Evolutionary conservation across 1,140 invertebrate species (phyloP).

Genomic region (Ostrea denselamellosa): DNA sequence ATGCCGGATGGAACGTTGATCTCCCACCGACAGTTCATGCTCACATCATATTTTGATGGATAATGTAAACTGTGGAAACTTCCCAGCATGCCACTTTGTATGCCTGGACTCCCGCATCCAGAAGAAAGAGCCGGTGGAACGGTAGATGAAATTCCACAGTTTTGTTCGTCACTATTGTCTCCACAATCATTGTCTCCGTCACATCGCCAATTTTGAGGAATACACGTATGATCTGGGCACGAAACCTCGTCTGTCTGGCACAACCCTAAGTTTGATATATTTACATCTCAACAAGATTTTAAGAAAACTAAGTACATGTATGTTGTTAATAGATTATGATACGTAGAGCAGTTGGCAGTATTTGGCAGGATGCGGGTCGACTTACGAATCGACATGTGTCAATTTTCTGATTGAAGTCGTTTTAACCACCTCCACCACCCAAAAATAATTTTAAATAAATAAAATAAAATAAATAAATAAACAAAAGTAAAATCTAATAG

Average conservation of each 20-base stretch:
- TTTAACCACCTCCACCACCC: too few species aligned
- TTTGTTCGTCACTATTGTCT: constrained; percentile 78
- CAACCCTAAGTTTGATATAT: not conserved
- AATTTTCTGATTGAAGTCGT: too few species aligned
- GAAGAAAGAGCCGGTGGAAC: not conserved
- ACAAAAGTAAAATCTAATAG: too few species aligned
- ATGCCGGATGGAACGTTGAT: constrained; percentile 47
- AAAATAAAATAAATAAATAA: too few species aligned
- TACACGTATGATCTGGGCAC: constrained; percentile 47
- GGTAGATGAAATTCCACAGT: constrained; percentile 43
- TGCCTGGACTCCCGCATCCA: constrained; percentile 43
- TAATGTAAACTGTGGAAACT: constrained; percentile 46
- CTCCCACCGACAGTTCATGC: constrained; percentile 45
- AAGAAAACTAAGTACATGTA: too few species aligned
- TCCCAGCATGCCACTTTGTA: constrained; percentile 40
- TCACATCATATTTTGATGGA: constrained; percentile 36
- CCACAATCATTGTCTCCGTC: constrained; percentile 68
- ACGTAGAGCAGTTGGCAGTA: too few species aligned
- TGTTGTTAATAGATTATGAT: too few species aligned
- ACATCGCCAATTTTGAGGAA: constrained; percentile 60
- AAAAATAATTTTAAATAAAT: too few species aligned
- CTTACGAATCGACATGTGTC: too few species aligned
- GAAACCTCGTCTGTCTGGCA: constrained; percentile 48
- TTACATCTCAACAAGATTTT: not conserved
- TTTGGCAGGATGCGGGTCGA: too few species aligned